phyloP scores from a whole-genome alignment of 2,113 vertebrate species.

The Meriones unguiculatus region DNA sequence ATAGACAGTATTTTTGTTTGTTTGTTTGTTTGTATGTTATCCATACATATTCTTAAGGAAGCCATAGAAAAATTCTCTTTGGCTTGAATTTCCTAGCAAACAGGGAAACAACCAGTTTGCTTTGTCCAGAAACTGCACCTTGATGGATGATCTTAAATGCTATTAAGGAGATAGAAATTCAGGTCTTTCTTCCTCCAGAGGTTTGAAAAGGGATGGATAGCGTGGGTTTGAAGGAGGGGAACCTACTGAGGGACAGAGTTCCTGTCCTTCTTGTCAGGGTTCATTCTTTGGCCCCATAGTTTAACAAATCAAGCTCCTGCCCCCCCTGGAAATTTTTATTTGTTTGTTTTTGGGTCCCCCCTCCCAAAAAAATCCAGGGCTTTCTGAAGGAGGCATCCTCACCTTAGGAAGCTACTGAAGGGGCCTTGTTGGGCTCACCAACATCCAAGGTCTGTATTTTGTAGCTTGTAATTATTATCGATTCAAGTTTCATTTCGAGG shows the following conservation, averaged over 20 bases:
- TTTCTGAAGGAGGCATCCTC: background rate
- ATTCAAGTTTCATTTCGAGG: slow-evolving; percentile 57
- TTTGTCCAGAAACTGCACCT: background rate
- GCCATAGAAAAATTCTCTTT: background rate
- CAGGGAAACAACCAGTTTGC: background rate
- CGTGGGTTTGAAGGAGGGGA: background rate
- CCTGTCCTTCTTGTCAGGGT: background rate
- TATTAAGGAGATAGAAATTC: background rate
- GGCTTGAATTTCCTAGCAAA: slow-evolving; percentile 39
- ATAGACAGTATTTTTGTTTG: background rate
- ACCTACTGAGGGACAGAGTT: background rate
- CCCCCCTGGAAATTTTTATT: background rate
- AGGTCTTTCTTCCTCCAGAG: background rate
- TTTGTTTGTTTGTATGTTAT: background rate
- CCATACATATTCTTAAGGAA: background rate
- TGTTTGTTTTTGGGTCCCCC: background rate
- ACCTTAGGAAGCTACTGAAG: background rate
- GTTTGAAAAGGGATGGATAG: background rate
- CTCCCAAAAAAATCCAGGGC: background rate
- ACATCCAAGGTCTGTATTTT: slow-evolving; percentile 35
- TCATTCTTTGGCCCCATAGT: background rate
- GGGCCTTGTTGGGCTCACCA: background rate
- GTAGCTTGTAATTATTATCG: slow-evolving; percentile 54
- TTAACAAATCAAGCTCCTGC: background rate
- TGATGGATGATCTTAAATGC: background rate